Evolutionary conservation across 2,113 vertebrate genomes (phyloP).

Genomic region (Poecile atricapillus): DNA sequence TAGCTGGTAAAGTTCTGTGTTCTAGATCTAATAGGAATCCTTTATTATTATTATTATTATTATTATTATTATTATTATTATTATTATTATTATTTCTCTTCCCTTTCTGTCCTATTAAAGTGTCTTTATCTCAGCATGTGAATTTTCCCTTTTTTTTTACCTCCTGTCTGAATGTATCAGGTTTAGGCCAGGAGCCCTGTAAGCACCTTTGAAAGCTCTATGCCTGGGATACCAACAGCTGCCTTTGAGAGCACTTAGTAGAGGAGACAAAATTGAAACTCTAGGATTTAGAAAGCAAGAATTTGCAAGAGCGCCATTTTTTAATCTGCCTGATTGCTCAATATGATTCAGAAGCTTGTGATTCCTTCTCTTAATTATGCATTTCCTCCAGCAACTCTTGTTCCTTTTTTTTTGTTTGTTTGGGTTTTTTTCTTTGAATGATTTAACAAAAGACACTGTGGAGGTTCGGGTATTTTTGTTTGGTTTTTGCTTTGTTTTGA

Average conservation of each 20-base stretch:
- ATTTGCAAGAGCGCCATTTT: neutral
- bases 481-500: neutral
- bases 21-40: neutral
- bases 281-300: neutral
- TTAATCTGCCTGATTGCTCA: neutral
- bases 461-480: neutral
- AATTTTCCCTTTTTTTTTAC: neutral
- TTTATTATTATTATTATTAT: neutral
- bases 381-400: neutral
- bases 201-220: neutral
- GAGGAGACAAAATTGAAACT: neutral
- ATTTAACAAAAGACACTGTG: neutral
- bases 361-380: neutral
- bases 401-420: neutral
- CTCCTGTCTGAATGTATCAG: neutral
- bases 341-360: conserved; percentile 48
- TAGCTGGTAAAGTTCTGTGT: neutral
- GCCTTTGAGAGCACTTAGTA: neutral
- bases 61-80: no score
- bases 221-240: neutral
- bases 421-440: neutral
- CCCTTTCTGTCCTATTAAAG: neutral
- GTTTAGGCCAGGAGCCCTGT: neutral
- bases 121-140: neutral
- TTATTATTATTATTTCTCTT: neutral